These are phyloP conservation scores for Crax fasciolata DNA, from an alignment of 2,797 vertebrate genomes.

Conservation along the genomic window DNA sequence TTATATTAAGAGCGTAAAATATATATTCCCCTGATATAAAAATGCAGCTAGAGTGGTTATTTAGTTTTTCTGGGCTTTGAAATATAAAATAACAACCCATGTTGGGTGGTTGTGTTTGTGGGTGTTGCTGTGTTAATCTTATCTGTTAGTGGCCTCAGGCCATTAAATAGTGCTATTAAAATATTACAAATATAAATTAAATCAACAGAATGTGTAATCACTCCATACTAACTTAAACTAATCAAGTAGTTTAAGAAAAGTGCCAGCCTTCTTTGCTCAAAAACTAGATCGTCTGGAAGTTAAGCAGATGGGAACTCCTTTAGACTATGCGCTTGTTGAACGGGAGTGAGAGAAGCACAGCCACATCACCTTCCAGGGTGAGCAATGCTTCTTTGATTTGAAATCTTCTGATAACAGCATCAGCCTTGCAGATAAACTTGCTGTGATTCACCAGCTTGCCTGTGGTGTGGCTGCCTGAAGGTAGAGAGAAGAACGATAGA, in stretches of 20 bases:
- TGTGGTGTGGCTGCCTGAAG: neutral
- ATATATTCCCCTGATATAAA: neutral
- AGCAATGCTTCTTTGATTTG: neutral
- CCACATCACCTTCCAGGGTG: neutral
- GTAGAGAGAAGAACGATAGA: neutral
- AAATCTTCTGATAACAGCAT: neutral
- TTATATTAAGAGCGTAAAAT: neutral
- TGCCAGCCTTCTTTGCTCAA: neutral
- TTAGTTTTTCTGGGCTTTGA: neutral
- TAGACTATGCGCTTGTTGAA: neutral
- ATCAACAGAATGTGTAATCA: neutral
- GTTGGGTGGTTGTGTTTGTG: neutral
- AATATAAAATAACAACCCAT: fast-evolving
- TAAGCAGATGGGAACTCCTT: neutral
- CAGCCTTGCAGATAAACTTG: fast-evolving
- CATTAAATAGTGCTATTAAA: neutral
- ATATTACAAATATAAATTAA: neutral
- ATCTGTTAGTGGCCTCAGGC: neutral
- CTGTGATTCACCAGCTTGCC: neutral
- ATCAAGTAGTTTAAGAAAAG: neutral
- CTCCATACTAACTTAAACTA: neutral
- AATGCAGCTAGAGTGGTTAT: neutral
- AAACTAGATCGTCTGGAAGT: neutral
- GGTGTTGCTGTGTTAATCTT: neutral
- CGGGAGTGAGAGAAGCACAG: neutral